A percentile compares a stretch with the other conserved stretches of the same genome.
Conservation (phyloP, 2,113 vertebrate genomes). For the Scytalopus superciliaris region DNA sequence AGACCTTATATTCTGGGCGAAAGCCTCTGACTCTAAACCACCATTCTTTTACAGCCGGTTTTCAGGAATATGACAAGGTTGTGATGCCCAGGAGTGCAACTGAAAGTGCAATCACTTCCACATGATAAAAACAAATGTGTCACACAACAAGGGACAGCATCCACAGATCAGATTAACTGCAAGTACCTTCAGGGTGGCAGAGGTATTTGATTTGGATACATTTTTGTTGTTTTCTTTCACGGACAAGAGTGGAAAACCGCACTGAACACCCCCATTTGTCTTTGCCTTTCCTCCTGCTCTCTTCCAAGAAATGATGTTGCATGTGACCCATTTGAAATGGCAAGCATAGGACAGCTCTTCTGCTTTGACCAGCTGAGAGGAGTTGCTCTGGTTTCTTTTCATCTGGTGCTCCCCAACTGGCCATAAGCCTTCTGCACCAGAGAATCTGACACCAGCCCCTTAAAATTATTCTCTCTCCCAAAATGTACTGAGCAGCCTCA, state of each 20-base stretch:
- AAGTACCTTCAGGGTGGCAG: background rate
- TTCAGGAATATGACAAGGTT: background rate
- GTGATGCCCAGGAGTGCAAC: background rate
- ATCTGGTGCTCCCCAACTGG: background rate
- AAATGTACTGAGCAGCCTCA: background rate
- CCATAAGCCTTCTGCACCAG: background rate
- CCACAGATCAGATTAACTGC: background rate
- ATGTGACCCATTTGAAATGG: background rate
- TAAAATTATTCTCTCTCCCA: background rate
- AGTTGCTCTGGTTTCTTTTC: background rate
- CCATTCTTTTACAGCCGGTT: background rate
- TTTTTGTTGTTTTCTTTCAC: background rate
- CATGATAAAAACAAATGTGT: background rate
- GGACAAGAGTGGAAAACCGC: background rate
- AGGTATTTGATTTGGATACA: background rate
- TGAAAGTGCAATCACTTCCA: background rate
- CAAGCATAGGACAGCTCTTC: accelerated
- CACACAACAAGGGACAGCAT: background rate
- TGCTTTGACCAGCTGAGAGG: background rate
- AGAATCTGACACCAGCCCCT: background rate
- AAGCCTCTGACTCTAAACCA: background rate
- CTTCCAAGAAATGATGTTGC: background rate
- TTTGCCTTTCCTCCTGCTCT: background rate
- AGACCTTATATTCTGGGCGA: background rate
- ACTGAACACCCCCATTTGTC: accelerated